Conservation (phyloP, 2,113 vertebrate genomes). For the Dromiciops gliroides region DNA sequence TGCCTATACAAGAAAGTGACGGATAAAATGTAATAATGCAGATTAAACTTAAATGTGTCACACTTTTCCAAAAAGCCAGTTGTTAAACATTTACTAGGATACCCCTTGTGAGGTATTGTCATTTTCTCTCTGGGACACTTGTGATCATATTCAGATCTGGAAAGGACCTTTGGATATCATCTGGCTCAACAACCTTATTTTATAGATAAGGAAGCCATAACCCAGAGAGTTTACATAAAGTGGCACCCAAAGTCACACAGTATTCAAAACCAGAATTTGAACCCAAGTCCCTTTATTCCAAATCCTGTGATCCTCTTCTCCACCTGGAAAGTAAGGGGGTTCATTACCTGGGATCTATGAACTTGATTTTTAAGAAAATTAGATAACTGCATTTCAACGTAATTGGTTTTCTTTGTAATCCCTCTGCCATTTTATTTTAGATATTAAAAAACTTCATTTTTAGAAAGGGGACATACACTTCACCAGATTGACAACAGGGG, state of each 20-base stretch:
- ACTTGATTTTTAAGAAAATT: not conserved
- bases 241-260: not conserved
- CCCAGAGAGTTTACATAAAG: not conserved
- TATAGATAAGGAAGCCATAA: not conserved
- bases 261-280: not conserved
- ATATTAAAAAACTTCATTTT: not conserved
- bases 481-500: not conserved
- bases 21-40: not conserved
- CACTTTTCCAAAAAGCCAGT: not conserved
- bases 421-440: not conserved
- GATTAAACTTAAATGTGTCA: not conserved
- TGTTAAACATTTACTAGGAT: not conserved
- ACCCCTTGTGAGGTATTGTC: not conserved
- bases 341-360: not conserved
- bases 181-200: constrained; percentile 3
- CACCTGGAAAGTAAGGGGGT: not conserved
- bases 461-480: not conserved
- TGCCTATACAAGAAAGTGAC: not conserved
- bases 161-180: not conserved
- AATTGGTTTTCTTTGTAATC: not conserved
- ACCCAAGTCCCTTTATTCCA: not conserved
- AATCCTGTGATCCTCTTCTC: not conserved
- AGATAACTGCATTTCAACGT: not conserved
- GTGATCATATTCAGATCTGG: not conserved
- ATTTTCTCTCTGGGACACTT: not conserved